These are phyloP conservation scores for Aramus guarauna DNA, from an alignment of 2,113 vertebrate genomes.

Conservation along the genomic window DNA sequence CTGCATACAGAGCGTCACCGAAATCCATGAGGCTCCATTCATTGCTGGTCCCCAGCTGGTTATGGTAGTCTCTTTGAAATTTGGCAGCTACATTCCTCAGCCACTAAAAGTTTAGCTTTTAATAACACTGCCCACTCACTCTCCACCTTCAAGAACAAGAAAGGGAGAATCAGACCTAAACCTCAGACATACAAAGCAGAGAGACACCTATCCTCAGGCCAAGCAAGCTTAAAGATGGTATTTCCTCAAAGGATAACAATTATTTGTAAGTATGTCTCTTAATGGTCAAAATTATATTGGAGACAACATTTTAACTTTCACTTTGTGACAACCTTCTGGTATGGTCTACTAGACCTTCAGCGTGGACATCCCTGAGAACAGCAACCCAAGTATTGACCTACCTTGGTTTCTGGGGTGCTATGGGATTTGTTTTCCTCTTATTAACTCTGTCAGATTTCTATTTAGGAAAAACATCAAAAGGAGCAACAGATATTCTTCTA, in stretches of 20 bases:
- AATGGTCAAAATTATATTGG: not conserved
- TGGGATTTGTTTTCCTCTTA: not conserved
- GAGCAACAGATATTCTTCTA: not conserved
- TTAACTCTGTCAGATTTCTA: not conserved
- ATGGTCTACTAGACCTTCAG: not conserved
- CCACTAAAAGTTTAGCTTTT: not conserved
- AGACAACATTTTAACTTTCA: not conserved
- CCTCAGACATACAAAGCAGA: not conserved
- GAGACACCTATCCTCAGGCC: not conserved
- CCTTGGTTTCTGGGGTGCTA: not conserved
- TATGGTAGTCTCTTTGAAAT: not conserved
- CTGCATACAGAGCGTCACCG: not conserved
- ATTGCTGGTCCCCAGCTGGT: not conserved
- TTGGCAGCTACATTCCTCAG: not conserved
- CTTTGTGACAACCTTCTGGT: not conserved
- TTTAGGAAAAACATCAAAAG: constrained; percentile 18
- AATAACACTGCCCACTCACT: not conserved
- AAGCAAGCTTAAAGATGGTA: not conserved
- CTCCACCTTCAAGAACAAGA: not conserved
- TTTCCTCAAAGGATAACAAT: not conserved
- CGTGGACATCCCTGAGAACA: not conserved
- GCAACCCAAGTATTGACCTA: not conserved
- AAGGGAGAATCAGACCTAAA: not conserved
- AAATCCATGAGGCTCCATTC: not conserved
- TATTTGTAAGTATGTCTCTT: not conserved